These are phyloP conservation scores for Laticauda colubrina DNA, from an alignment of 2,113 vertebrate genomes.

Conservation along the genomic window DNA sequence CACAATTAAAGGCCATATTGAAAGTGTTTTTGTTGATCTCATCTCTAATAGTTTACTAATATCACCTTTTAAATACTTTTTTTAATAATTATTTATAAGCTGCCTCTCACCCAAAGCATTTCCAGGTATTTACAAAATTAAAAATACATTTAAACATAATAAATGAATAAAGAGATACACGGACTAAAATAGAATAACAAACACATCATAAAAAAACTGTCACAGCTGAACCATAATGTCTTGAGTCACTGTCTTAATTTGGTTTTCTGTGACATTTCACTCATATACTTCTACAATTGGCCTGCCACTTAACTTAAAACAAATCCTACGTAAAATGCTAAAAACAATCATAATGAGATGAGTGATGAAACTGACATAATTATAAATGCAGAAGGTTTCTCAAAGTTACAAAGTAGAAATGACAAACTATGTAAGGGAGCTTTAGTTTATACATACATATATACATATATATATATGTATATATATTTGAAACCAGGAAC, in stretches of 20 bases:
- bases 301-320: background rate
- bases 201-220: background rate
- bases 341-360: background rate
- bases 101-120: background rate
- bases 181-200: background rate
- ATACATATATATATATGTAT: too few species aligned
- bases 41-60: background rate
- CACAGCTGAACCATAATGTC: background rate
- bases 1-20: background rate
- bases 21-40: background rate
- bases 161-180: background rate
- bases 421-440: constrained; percentile 18
- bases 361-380: background rate
- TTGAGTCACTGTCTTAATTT: background rate
- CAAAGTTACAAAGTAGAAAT: constrained; percentile 10
- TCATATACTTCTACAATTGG: background rate
- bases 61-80: background rate
- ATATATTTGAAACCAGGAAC: too few species aligned
- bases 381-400: background rate
- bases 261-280: background rate
- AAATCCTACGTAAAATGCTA: background rate
- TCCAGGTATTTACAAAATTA: background rate
- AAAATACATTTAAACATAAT: background rate
- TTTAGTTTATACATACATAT: background rate
- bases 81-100: background rate